Percentiles rank a stretch among this genome's conserved stretches.
Conservation (phyloP, 2,888 invertebrate genomes). For the Seira sanloemensis region DNA sequence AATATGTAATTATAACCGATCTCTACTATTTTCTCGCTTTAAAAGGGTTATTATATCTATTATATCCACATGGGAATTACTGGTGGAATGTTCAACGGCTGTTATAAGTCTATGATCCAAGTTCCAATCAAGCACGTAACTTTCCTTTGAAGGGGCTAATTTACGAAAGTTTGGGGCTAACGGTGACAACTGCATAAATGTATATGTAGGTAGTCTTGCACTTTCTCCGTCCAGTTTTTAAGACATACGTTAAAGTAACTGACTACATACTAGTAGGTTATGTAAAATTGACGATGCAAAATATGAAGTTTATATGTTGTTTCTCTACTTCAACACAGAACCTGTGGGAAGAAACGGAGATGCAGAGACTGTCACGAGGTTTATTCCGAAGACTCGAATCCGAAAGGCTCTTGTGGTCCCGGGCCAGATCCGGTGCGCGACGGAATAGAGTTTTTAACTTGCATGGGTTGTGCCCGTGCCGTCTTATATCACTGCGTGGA, state of each 20-base stretch:
- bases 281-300: conserved; percentile 1
- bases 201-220: neutral
- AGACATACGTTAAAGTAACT: too few species aligned
- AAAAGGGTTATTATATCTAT: too few species aligned
- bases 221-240: neutral
- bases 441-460: conserved; percentile 88
- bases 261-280: too few species aligned
- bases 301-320: conserved; percentile 37
- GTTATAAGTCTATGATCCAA: too few species aligned
- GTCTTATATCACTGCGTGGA: conserved; percentile 96
- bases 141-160: too few species aligned
- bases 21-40: too few species aligned
- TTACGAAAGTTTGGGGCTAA: too few species aligned
- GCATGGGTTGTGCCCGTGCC: conserved; percentile 90
- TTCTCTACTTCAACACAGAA: conserved; percentile 63
- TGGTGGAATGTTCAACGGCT: too few species aligned
- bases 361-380: conserved; percentile 78
- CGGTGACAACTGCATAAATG: neutral
- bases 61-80: too few species aligned
- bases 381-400: conserved; percentile 89
- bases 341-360: conserved; percentile 74
- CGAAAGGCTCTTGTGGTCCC: conserved; percentile 83
- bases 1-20: too few species aligned
- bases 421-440: conserved; percentile 77
- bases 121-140: too few species aligned